These are phyloP conservation scores for Zootermopsis nevadensis DNA, from an alignment of 2,888 invertebrate species.

Conservation along the genomic window DNA sequence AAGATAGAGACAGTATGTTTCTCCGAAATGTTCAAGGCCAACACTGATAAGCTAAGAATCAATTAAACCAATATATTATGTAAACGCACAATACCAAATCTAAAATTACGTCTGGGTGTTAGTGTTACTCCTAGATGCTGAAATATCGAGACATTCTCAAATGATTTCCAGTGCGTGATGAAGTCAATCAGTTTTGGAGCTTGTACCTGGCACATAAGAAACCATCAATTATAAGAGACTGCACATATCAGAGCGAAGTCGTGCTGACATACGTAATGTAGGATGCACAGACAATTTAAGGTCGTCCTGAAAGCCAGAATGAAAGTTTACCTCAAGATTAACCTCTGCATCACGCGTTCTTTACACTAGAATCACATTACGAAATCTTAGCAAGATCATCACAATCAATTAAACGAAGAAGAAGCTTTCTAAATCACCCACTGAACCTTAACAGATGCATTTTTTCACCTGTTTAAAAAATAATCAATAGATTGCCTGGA, in stretches of 20 bases:
- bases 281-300: not conserved
- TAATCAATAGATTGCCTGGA: slow-evolving; percentile 13
- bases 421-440: not conserved
- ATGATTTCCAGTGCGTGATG: too few species aligned
- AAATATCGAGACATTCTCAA: too few species aligned
- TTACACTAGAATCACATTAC: not conserved
- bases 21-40: too few species aligned
- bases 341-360: not conserved
- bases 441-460: not conserved
- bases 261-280: slow-evolving; percentile 13
- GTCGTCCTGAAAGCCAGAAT: not conserved
- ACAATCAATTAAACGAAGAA: slow-evolving; percentile 24
- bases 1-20: too few species aligned
- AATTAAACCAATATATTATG: too few species aligned
- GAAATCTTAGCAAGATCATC: slow-evolving; percentile 3
- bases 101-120: too few species aligned
- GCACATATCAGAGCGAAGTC: not conserved
- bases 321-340: slow-evolving; percentile 21
- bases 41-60: too few species aligned
- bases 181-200: not conserved
- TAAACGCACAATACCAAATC: too few species aligned
- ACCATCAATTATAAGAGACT: not conserved
- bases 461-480: not conserved
- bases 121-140: too few species aligned
- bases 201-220: not conserved